These are phyloP conservation scores for Dipodomys merriami DNA, from an alignment of 2,113 vertebrate genomes.

Conservation along the genomic window DNA sequence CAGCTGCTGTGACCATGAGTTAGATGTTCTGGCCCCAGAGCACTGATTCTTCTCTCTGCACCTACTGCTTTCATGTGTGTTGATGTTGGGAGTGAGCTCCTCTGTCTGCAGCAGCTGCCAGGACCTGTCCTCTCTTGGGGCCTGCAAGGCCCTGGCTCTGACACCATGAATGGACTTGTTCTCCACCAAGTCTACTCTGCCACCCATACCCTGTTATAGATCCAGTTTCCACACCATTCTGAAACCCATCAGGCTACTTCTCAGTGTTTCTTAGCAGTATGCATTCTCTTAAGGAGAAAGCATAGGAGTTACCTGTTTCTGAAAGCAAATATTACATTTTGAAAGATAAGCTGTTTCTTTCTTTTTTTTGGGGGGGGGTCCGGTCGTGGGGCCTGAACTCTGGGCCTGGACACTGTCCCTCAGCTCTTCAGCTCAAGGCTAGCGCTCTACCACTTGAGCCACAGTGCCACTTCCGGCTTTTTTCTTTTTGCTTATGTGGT, in stretches of 20 bases:
- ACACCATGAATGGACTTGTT: not conserved
- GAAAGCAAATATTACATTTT: not conserved
- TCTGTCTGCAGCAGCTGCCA: not conserved
- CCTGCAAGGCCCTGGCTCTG: not conserved
- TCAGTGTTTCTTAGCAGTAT: not conserved
- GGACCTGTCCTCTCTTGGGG: rapidly evolving
- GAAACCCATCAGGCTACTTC: too few species aligned
- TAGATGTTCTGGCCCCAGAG: not conserved
- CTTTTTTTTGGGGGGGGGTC: too few species aligned
- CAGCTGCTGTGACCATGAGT: too few species aligned
- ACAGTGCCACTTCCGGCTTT: too few species aligned
- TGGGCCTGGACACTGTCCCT: too few species aligned
- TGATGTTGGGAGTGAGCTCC: not conserved
- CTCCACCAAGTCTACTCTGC: too few species aligned
- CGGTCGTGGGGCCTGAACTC: too few species aligned
- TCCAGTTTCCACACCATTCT: too few species aligned
- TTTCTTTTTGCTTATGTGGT: too few species aligned
- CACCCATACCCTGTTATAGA: too few species aligned
- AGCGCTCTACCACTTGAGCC: too few species aligned
- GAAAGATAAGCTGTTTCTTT: not conserved
- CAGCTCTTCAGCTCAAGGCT: too few species aligned
- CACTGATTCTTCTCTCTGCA: not conserved
- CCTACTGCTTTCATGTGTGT: rapidly evolving
- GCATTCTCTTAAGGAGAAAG: not conserved
- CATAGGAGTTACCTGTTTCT: not conserved